Conservation (phyloP, 2,113 vertebrate genomes). For the Rhombomys opimus region DNA sequence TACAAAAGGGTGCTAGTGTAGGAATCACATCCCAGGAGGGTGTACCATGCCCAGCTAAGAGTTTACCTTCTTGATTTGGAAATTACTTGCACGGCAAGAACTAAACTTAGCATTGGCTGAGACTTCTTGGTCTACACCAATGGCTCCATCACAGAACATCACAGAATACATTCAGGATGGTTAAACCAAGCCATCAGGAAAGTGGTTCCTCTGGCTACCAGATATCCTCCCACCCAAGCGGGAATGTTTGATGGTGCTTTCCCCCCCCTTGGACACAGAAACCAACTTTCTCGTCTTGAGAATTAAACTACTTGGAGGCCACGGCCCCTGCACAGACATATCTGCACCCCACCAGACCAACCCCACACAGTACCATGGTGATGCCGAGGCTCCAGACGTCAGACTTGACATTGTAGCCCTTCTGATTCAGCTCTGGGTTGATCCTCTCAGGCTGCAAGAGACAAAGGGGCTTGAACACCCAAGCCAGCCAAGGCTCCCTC, state of each 20-base stretch:
- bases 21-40: background rate
- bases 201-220: accelerated
- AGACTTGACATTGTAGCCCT: slow-evolving; percentile 90
- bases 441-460: slow-evolving; percentile 89
- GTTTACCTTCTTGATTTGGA: background rate
- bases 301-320: background rate
- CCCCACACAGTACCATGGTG: slow-evolving; percentile 86
- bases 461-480: background rate
- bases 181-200: background rate
- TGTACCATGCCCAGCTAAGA: background rate
- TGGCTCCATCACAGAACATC: background rate
- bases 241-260: background rate
- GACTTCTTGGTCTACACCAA: background rate
- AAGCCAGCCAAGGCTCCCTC: background rate
- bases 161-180: background rate
- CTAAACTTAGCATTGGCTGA: background rate
- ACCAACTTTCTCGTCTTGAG: background rate
- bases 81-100: background rate
- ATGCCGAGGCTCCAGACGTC: slow-evolving; percentile 91
- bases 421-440: slow-evolving; percentile 90
- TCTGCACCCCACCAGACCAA: background rate
- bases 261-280: background rate
- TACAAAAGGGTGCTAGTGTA: background rate
- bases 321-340: background rate
- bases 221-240: too few species aligned